Evolutionary conservation across 2,888 invertebrate genomes (phyloP).

Genomic region (Lypha dubia): DNA sequence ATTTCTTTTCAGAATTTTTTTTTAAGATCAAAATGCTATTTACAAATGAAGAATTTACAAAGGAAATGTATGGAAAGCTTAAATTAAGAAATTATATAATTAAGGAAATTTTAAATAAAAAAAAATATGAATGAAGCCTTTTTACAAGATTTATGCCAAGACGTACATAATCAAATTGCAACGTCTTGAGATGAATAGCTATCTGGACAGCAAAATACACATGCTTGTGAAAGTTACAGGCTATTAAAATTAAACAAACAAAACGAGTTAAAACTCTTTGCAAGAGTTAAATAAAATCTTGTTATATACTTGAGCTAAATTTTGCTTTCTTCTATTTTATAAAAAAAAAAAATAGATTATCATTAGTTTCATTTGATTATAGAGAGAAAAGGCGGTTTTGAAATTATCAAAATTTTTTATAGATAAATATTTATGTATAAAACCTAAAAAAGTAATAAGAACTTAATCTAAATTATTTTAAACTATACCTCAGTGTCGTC

Average conservation of each 20-base stretch:
- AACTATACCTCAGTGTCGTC: constrained; percentile 84
- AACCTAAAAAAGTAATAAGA: constrained; percentile 58
- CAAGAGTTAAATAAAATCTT: constrained; percentile 47
- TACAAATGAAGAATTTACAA: constrained; percentile 68
- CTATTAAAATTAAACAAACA: constrained; percentile 51
- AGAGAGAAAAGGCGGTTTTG: constrained; percentile 39
- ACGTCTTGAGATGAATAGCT: constrained; percentile 14
- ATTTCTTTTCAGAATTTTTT: constrained; percentile 39
- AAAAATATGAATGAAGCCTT: constrained; percentile 60
- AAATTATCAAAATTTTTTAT: constrained; percentile 34
- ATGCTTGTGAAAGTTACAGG: constrained; percentile 59
- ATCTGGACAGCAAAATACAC: constrained; percentile 41
- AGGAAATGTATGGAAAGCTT: constrained; percentile 49
- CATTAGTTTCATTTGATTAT: constrained; percentile 45
- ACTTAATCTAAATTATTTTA: constrained; percentile 66
- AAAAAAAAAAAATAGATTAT: constrained; percentile 18
- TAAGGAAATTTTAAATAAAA: too few relatives aligned
- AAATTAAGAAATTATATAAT: constrained; percentile 34
- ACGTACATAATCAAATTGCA: constrained; percentile 29
- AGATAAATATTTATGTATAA: constrained; percentile 63
- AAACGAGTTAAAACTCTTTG: constrained; percentile 49
- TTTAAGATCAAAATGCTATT: constrained; percentile 67
- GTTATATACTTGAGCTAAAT: constrained; percentile 64
- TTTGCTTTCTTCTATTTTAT: constrained; percentile 39
- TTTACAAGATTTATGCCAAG: constrained; percentile 49